Conservation (phyloP, 2,113 vertebrate species). For the Scopus umbretta region DNA sequence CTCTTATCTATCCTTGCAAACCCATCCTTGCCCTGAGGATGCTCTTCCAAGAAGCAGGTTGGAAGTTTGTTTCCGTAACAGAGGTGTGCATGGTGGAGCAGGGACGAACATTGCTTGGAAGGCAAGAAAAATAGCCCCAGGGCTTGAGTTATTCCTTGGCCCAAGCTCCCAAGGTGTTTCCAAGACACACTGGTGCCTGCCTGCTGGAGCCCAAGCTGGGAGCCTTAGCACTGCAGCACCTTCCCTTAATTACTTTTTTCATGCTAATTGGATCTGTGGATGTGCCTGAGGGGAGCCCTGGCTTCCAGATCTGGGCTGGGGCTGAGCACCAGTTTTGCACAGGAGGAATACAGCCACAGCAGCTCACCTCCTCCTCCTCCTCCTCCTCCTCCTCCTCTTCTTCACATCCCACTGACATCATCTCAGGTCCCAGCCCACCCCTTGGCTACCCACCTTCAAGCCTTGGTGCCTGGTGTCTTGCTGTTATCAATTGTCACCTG, state of each 20-base stretch:
- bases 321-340: background rate
- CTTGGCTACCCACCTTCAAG: background rate
- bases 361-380: too few relatives aligned
- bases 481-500: background rate
- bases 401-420: background rate
- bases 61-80: fast-evolving
- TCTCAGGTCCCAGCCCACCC: background rate
- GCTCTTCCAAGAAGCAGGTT: background rate
- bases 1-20: background rate
- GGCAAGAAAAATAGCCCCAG: background rate
- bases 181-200: background rate
- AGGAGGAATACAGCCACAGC: background rate
- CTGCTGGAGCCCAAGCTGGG: background rate
- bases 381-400: too few relatives aligned
- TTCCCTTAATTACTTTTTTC: slow-evolving; percentile 49
- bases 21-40: background rate
- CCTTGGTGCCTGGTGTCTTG: background rate
- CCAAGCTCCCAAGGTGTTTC: background rate
- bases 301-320: background rate
- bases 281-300: background rate
- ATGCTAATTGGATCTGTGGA: background rate
- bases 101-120: background rate
- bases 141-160: background rate
- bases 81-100: fast-evolving
- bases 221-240: slow-evolving; percentile 17